Evolutionary conservation across 1,140 invertebrate species (phyloP), one percentile per base, ranked within the genome.

Genomic region (Lordiphosa clarofinis): DNA sequence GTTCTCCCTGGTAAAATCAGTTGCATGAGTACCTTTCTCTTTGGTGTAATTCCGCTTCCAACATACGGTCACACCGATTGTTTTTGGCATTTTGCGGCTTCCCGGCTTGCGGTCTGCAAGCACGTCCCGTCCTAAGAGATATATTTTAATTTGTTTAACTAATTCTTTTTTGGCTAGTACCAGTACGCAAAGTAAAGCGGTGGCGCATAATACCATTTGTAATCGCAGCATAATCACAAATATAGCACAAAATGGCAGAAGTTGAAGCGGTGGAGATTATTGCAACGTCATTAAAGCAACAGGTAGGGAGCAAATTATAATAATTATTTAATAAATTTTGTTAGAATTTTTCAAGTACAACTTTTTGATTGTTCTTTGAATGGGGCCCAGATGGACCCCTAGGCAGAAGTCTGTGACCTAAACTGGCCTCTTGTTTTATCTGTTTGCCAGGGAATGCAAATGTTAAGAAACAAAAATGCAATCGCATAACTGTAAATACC

Each of bases 231-330:
- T 56, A 57, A 56, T 13, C 43, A 60, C 37, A 53, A 53, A 40
- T 19, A 55, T 11, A 57, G 57, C 66, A 44, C 37, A 91, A 89
- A 89, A 92, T 91, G 91, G 69, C 70, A 48, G 92, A 92, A 76
- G 91, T 94, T 53, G 93, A 94, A 89, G 95, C 94, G 39, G 94
- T 94, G 89, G 91, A 92, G 73, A 93, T 96, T 58, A 89, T 95
- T 56, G 95, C 95, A 0, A 92, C 94, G 87, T 92, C 94, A 40
- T 89, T 96, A 55, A 95, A 95, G 88, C 89, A 92, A 76, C 95
- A 96, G 92, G 94, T 95, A 31, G 24, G 28, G 28, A 24, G 28
- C 28, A 90, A 87, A 76, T 37, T 24, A 75, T 48, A 24, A 39
- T 50, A 37, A 53, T 43, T 60, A 19, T 21, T 11, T 24, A 42